Evolutionary conservation across 2,797 vertebrate species (phyloP).

Genomic region (Tarsius wallacei): DNA sequence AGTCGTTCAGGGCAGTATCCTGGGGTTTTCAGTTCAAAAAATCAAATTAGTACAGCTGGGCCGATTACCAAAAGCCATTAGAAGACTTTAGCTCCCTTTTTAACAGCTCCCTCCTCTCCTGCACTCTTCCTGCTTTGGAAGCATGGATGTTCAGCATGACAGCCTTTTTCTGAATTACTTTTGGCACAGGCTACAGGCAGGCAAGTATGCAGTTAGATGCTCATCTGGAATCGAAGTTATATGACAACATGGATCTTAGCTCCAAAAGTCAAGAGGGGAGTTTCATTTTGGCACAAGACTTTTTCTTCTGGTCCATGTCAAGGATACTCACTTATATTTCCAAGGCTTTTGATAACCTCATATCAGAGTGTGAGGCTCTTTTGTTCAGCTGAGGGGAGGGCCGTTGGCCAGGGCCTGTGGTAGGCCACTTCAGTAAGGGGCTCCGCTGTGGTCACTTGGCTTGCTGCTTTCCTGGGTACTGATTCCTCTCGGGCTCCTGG

Average conservation of each 20-base stretch:
- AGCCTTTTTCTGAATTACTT: conserved; percentile 69
- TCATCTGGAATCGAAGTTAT: conserved; percentile 53
- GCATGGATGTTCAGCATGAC: neutral
- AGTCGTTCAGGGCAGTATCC: conserved; percentile 71
- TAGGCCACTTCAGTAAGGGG: too few relatives aligned
- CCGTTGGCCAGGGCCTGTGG: too few relatives aligned
- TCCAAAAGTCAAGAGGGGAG: conserved; percentile 11
- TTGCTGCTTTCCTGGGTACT: too few relatives aligned
- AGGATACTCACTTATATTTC: conserved; percentile 37
- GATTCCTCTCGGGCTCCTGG: too few relatives aligned
- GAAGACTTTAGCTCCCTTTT: conserved; percentile 57
- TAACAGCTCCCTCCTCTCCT: conserved; percentile 69
- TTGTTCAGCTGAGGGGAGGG: too few relatives aligned
- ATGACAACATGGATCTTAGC: conserved; percentile 43
- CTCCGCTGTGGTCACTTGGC: too few relatives aligned
- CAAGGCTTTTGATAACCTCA: neutral
- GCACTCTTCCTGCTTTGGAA: conserved; percentile 66
- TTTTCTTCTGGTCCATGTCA: neutral
- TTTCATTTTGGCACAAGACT: neutral
- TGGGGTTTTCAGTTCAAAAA: conserved; percentile 80
- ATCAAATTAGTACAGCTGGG: conserved; percentile 82
- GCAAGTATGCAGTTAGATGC: neutral
- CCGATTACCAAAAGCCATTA: conserved; percentile 79
- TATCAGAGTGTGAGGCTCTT: neutral
- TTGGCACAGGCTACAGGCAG: conserved; percentile 71